Conservation (phyloP, 2,113 vertebrate species). For the Erpornis zantholeuca region DNA sequence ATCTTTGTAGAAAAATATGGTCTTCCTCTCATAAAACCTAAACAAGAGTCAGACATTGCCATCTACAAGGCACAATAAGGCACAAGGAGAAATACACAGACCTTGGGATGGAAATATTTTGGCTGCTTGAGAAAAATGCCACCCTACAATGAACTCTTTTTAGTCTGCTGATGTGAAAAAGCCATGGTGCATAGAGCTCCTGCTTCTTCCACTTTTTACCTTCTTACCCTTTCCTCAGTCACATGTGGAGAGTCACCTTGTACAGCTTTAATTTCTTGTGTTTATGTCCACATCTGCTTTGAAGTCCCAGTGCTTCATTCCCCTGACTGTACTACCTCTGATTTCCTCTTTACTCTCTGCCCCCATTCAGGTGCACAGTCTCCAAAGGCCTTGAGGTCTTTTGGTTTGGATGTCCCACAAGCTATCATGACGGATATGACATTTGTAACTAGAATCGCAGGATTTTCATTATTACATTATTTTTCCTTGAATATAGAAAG, state of each 20-base stretch:
- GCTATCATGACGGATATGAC: not conserved
- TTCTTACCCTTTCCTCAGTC: not conserved
- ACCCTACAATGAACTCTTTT: not conserved
- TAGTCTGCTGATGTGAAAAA: not conserved
- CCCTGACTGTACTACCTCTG: not conserved
- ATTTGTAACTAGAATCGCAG: not conserved
- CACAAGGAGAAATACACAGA: not conserved
- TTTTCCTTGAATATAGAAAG: not conserved
- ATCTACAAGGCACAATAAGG: not conserved
- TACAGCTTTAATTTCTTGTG: not conserved
- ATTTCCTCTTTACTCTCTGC: not conserved
- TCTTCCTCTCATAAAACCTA: not conserved
- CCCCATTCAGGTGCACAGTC: fast-evolving
- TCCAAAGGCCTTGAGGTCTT: not conserved
- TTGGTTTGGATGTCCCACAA: not conserved
- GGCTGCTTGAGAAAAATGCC: not conserved
- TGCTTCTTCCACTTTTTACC: not conserved
- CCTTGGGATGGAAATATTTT: not conserved
- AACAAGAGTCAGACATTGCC: not conserved
- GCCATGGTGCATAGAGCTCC: not conserved
- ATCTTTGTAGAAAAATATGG: not conserved
- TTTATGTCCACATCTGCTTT: not conserved
- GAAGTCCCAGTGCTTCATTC: not conserved
- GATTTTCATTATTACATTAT: not conserved
- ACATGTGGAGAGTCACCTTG: not conserved